Percentiles rank a stretch among this genome's conserved stretches.
These are phyloP conservation scores for Polyergus mexicanus DNA, from an alignment of 1,140 invertebrate species.

Conservation along the genomic window DNA sequence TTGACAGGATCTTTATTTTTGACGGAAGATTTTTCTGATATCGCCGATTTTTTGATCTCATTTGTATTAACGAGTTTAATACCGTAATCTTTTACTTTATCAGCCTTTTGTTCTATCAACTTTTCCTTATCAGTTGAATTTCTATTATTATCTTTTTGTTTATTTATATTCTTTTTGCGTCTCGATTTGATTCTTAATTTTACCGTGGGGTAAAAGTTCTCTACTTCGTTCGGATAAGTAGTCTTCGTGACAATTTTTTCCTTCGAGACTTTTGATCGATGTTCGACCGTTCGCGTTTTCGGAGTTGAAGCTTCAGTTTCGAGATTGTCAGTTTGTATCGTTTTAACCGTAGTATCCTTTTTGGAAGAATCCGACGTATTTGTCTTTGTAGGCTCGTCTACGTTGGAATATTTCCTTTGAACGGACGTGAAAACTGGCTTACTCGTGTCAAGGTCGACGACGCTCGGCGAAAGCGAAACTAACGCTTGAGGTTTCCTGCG, in stretches of 20 bases:
- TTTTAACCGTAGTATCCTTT: background rate
- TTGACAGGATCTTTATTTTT: background rate
- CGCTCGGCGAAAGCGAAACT: background rate
- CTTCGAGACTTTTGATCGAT: constrained; percentile 74
- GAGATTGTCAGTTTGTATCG: background rate
- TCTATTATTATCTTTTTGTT: background rate
- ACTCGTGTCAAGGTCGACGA: background rate
- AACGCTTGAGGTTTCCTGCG: constrained; percentile 27
- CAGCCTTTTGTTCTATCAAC: constrained; percentile 7
- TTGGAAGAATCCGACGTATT: background rate
- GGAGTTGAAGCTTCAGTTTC: constrained; percentile 54
- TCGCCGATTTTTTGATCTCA: constrained; percentile 62
- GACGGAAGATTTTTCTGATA: constrained; percentile 66
- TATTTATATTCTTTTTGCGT: constrained; percentile 12
- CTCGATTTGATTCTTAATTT: constrained; percentile 12
- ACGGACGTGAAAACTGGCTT: background rate
- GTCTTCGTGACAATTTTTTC: constrained; percentile 78
- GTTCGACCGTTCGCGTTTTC: constrained; percentile 70
- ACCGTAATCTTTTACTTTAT: background rate
- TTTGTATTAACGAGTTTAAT: constrained; percentile 67
- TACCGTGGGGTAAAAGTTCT: constrained; percentile 22
- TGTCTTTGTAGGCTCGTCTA: background rate
- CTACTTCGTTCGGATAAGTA: constrained; percentile 66
- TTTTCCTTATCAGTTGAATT: background rate
- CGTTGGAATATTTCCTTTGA: constrained; percentile 12